phyloP scores from a whole-genome alignment of 2,888 invertebrate species.

The Agrilus mali region DNA sequence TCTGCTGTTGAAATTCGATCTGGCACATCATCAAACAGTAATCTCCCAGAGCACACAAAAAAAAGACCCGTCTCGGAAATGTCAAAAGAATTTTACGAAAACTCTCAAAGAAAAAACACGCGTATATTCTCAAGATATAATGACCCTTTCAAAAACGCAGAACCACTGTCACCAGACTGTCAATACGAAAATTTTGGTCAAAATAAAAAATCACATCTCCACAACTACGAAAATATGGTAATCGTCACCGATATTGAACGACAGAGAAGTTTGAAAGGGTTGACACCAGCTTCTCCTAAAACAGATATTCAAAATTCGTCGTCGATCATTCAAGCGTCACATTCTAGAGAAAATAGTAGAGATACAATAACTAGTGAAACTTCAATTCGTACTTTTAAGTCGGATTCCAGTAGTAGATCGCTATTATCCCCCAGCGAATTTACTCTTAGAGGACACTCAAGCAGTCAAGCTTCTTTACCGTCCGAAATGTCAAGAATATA shows the following conservation, averaged over 20 bases:
- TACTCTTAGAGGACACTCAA: conserved; percentile 21
- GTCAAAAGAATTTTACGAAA: conserved; percentile 48
- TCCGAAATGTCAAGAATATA: conserved; percentile 25
- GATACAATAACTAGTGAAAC: conserved; percentile 12
- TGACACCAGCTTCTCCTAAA: conserved; percentile 1
- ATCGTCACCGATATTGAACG: conserved; percentile 13
- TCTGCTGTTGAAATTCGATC: conserved; percentile 28
- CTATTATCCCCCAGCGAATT: conserved; percentile 21
- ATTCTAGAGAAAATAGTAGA: conserved; percentile 15
- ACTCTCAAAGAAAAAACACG: conserved; percentile 19
- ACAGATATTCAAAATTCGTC: conserved; percentile 1
- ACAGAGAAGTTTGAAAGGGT: conserved; percentile 7
- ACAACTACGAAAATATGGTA: conserved; percentile 28
- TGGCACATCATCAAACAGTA: conserved; percentile 18
- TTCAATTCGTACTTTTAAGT: conserved; percentile 11
- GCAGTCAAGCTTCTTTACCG: conserved; percentile 25
- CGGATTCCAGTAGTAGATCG: conserved; percentile 13
- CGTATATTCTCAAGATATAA: too few relatives aligned
- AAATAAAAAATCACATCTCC: conserved; percentile 11
- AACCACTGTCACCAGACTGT: too few relatives aligned
- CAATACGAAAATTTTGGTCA: background rate
- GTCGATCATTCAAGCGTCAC: conserved; percentile 8
- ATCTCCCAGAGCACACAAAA: conserved; percentile 36
- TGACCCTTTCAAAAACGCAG: too few relatives aligned
- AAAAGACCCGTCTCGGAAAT: conserved; percentile 58